phyloP scores from a whole-genome alignment of 1,140 invertebrate genomes.

The Ooceraea biroi region DNA sequence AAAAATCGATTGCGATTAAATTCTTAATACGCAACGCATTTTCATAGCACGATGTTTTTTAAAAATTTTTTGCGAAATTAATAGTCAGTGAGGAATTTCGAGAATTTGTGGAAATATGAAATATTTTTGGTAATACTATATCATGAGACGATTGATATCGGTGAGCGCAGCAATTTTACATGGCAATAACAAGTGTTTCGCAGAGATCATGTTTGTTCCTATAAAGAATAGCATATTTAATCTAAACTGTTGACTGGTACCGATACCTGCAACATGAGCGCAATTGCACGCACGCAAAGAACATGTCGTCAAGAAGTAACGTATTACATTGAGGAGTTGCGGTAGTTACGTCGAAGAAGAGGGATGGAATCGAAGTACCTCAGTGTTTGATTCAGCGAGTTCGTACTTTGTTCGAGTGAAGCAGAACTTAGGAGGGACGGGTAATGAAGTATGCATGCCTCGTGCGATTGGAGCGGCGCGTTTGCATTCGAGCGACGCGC shows the following conservation, averaged over 20 bases:
- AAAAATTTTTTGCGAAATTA: background rate
- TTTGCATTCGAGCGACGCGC: slow-evolving; percentile 55
- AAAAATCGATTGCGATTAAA: slow-evolving; percentile 6
- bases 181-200: no score
- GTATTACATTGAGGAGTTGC: slow-evolving; percentile 14
- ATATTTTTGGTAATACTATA: no score
- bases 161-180: no score
- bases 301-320: slow-evolving; percentile 26
- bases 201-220: background rate
- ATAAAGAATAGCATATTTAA: background rate
- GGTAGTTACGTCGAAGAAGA: slow-evolving; percentile 10
- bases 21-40: slow-evolving; percentile 17
- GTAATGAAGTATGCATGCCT: slow-evolving; percentile 81
- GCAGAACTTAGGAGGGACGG: slow-evolving; percentile 63
- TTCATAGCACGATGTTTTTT: background rate
- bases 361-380: slow-evolving; percentile 35
- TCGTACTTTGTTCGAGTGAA: slow-evolving; percentile 50
- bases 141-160: no score
- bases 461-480: slow-evolving; percentile 63
- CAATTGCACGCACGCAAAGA: background rate
- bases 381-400: slow-evolving; percentile 51
- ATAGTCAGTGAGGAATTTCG: background rate
- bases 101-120: no score
- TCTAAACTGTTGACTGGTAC: background rate
- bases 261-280: background rate